Base-by-base conservation (phyloP, 1,140 invertebrate genomes). In the Sminthurides bifidus region DNA sequence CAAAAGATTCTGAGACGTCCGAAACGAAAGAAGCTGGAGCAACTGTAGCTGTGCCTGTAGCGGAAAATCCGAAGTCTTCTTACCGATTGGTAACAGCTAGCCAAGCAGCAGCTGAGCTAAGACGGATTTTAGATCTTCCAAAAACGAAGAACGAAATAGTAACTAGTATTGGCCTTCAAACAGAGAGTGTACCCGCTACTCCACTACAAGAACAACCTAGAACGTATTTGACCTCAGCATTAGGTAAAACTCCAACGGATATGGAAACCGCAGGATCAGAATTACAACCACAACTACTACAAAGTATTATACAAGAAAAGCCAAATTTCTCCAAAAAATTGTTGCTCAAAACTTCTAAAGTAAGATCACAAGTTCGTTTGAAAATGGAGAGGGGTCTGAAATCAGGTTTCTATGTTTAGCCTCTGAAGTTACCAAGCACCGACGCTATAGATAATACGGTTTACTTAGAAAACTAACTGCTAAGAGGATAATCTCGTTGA, bases 401-500 rank as follows among this genome's bases (percentile, higher is more conserved):
- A 40, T 59, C 57, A 15, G 57, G 57, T 19, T 59, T 59, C 43
- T 58, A 58, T 49, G n/a, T 49, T 53, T 58, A 49, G 40, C 5
- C 12, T 41, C 8, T 15, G 27, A 29, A 35, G 17, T 43, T 43
- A n/a, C n/a, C n/a, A n/a, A n/a, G n/a, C n/a, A n/a, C n/a, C n/a
- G n/a, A n/a, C n/a, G n/a, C n/a, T n/a, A n/a, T n/a, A n/a, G n/a
- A n/a, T n/a, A n/a, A n/a, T n/a, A n/a, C n/a, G n/a, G n/a, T n/a
- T n/a, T n/a, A n/a, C n/a, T n/a, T n/a, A n/a, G n/a, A n/a, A n/a
- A n/a, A n/a, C n/a, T n/a, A n/a, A n/a, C n/a, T n/a, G n/a, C n/a
- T n/a, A n/a, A n/a, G n/a, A n/a, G n/a, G n/a, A n/a, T n/a, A n/a
- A n/a, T n/a, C n/a, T n/a, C n/a, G n/a, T n/a, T n/a, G n/a, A n/a